phyloP scores from a whole-genome alignment of 1,140 invertebrate species.

The Nylanderia fulva region DNA sequence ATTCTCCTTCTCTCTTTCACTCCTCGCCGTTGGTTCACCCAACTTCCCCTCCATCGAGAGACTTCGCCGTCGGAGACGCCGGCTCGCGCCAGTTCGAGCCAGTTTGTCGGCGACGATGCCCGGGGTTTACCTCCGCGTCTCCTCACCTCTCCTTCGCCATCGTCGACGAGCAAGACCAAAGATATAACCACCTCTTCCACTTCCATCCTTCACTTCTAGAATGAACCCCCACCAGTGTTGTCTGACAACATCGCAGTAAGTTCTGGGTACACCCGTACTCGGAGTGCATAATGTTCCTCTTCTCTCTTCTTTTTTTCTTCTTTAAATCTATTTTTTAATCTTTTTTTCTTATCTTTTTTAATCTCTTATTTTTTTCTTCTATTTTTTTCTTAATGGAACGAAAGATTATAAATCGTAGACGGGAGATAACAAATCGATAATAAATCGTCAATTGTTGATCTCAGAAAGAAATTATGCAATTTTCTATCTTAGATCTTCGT shows the following conservation, averaged over 20 bases:
- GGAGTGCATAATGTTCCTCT: background rate
- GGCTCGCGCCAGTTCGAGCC: slow-evolving; percentile 80
- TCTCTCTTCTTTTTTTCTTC: background rate
- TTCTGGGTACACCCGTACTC: slow-evolving; percentile 1
- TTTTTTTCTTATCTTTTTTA: background rate
- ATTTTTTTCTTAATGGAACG: background rate
- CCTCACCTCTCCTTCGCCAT: slow-evolving; percentile 45
- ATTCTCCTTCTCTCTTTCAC: background rate
- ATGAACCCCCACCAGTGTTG: slow-evolving; percentile 24
- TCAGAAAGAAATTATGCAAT: background rate
- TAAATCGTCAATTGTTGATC: background rate
- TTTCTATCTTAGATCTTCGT: background rate
- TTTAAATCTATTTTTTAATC: background rate
- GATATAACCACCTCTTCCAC: slow-evolving; percentile 48
- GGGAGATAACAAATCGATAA: background rate
- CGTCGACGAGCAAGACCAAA: slow-evolving; percentile 4
- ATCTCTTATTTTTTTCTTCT: background rate
- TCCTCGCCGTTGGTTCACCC: slow-evolving; percentile 14
- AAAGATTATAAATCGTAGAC: background rate
- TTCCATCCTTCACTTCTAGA: slow-evolving; percentile 18
- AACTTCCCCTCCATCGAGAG: slow-evolving; percentile 42
- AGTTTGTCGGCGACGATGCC: slow-evolving; percentile 72
- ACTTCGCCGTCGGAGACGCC: slow-evolving; percentile 63
- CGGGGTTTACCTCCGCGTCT: slow-evolving; percentile 41
- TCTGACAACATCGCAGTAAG: slow-evolving; percentile 36